These are phyloP conservation scores for Cloeon dipterum DNA, from an alignment of 2,888 invertebrate genomes.

Conservation along the genomic window DNA sequence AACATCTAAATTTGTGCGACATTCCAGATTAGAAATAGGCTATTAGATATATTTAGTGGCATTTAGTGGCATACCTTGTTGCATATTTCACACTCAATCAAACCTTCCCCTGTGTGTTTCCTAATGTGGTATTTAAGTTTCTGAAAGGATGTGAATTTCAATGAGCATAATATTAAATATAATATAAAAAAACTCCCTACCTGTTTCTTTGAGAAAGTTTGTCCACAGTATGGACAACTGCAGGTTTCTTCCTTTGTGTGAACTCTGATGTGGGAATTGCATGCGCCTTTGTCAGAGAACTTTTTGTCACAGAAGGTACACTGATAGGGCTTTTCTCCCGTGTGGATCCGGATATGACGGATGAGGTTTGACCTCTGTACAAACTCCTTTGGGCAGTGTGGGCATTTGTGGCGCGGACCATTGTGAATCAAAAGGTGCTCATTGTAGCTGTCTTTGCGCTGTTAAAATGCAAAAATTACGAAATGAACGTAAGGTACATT, in stretches of 20 bases:
- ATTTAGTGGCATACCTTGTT: no score
- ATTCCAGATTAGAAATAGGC: neutral
- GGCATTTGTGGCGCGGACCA: conserved; percentile 10
- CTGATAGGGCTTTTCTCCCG: conserved; percentile 12
- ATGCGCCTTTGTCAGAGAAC: conserved; percentile 13
- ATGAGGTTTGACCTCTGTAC: conserved; percentile 10
- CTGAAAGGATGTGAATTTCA: conserved; percentile 7
- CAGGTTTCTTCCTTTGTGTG: conserved; percentile 12
- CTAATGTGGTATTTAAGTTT: conserved; percentile 13
- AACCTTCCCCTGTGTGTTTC: conserved; percentile 12
- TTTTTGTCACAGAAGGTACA: conserved; percentile 11
- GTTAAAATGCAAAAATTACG: no score
- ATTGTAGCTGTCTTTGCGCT: conserved; percentile 8
- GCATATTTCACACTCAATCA: conserved; percentile 12
- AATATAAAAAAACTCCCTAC: conserved; percentile 4
- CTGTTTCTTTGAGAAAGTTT: conserved; percentile 12
- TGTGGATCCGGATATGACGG: conserved; percentile 9
- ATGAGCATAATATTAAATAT: neutral
- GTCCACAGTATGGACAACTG: conserved; percentile 11
- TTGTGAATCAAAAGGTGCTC: conserved; percentile 10
- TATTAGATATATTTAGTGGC: conserved; percentile 3
- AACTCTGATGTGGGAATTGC: conserved; percentile 12
- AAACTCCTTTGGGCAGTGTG: conserved; percentile 10
- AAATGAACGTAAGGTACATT: no score
- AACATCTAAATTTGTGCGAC: conserved; percentile 20